phyloP scores from a whole-genome alignment of 2,113 vertebrate genomes.

The Capricornis sumatraensis region DNA sequence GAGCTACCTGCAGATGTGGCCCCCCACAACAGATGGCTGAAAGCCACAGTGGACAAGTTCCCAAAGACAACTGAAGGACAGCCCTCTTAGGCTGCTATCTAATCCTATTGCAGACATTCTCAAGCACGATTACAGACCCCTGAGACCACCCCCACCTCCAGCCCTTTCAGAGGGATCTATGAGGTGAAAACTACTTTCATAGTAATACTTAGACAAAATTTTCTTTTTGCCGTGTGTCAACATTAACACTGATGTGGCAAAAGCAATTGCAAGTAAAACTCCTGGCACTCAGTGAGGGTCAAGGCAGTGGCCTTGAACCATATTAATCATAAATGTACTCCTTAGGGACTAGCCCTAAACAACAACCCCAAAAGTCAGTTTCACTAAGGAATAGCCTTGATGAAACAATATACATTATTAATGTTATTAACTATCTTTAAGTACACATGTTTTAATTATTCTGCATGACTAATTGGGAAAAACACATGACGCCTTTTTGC shows the following conservation, averaged over 20 bases:
- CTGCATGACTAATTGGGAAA: background rate
- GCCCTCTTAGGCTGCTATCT: background rate
- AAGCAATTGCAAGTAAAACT: background rate
- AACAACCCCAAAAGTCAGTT: background rate
- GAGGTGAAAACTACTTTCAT: background rate
- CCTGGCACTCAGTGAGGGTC: background rate
- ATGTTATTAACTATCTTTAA: background rate
- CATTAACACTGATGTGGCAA: background rate
- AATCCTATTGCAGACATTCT: background rate
- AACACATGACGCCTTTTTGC: background rate
- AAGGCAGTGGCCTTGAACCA: background rate
- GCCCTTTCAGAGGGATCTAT: background rate
- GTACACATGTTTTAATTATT: background rate
- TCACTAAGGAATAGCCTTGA: background rate
- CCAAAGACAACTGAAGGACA: background rate
- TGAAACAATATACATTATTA: background rate
- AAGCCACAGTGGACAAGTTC: background rate
- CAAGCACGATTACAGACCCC: background rate
- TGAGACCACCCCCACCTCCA: background rate
- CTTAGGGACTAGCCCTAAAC: background rate
- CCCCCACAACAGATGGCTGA: background rate
- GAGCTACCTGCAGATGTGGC: background rate
- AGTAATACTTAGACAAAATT: background rate
- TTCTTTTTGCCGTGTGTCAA: background rate
- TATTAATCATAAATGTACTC: background rate